Conservation (phyloP, 35 echinoderm and acorn worm species). For the Lytechinus variegatus region DNA sequence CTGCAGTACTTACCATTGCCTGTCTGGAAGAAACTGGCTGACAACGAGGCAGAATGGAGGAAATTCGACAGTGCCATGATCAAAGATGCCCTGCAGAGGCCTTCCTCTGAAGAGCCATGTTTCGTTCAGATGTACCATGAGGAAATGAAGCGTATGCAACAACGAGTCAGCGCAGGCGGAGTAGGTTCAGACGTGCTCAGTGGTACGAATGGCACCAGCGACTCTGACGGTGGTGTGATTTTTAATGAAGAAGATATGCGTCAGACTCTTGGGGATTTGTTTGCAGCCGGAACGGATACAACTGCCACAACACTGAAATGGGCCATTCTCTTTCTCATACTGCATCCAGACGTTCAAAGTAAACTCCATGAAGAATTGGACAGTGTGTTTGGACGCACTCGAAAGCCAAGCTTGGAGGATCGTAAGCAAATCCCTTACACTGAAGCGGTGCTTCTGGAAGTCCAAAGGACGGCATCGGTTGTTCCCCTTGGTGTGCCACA, state of each 20-base stretch:
- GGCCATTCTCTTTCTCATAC: conserved; percentile 63
- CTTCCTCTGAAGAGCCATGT: background rate
- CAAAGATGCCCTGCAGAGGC: background rate
- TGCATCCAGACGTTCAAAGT: conserved; percentile 65
- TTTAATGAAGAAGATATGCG: conserved; percentile 70
- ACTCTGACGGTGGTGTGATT: background rate
- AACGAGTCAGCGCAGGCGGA: background rate
- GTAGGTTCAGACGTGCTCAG: background rate
- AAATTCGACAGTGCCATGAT: conserved; percentile 2
- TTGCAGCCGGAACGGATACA: conserved; percentile 79
- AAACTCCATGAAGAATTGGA: conserved; percentile 71
- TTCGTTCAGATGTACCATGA: conserved; percentile 41
- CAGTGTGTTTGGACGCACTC: conserved; percentile 57
- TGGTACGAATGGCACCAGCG: background rate
- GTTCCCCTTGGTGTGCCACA: conserved; percentile 70
- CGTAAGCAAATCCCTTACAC: conserved; percentile 62
- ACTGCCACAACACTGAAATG: conserved; percentile 77
- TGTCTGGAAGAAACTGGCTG: conserved; percentile 11
- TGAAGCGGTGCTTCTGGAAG: conserved; percentile 70
- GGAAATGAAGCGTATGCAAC: background rate
- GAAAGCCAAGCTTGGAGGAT: conserved; percentile 65
- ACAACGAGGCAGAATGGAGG: background rate
- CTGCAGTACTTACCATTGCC: conserved; percentile 59
- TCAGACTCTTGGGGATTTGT: conserved; percentile 67
- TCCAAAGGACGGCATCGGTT: conserved; percentile 49